These are phyloP conservation scores for Paguma larvata DNA, from an alignment of 2,797 vertebrate genomes.

Conservation along the genomic window DNA sequence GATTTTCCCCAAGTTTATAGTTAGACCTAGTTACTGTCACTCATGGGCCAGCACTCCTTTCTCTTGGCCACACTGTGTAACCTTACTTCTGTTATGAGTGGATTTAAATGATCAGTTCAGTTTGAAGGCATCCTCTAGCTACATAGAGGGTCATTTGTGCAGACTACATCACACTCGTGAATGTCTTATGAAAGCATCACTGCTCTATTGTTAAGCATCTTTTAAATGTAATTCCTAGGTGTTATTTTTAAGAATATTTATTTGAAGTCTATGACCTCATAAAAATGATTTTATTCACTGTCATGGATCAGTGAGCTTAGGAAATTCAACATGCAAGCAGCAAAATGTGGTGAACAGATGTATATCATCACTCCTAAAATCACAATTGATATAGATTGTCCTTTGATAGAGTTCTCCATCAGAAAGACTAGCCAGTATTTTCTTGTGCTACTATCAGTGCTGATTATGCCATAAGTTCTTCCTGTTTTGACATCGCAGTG, in stretches of 20 bases:
- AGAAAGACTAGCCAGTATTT: slow-evolving; percentile 57
- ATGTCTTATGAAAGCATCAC: background rate
- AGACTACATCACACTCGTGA: background rate
- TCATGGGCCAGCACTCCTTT: background rate
- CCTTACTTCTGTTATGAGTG: background rate
- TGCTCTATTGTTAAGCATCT: background rate
- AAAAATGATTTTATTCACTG: background rate
- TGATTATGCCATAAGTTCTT: slow-evolving; percentile 72
- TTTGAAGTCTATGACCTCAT: slow-evolving; percentile 22
- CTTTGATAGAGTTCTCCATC: slow-evolving; percentile 1
- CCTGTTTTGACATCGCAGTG: slow-evolving; percentile 42
- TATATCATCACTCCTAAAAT: background rate
- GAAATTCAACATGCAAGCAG: background rate
- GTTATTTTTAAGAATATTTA: slow-evolving; percentile 22
- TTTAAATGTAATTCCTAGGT: background rate
- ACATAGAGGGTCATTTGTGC: background rate
- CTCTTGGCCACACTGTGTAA: background rate
- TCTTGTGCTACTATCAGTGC: slow-evolving; percentile 31
- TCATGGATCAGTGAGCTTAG: background rate
- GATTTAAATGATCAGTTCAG: slow-evolving; percentile 33
- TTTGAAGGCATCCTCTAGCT: background rate
- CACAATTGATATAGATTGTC: background rate
- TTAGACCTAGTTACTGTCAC: background rate
- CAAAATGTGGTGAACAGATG: background rate
- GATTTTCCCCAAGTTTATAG: background rate